phyloP scores from a whole-genome alignment of 2,113 vertebrate genomes.

The Opisthocomus hoazin region DNA sequence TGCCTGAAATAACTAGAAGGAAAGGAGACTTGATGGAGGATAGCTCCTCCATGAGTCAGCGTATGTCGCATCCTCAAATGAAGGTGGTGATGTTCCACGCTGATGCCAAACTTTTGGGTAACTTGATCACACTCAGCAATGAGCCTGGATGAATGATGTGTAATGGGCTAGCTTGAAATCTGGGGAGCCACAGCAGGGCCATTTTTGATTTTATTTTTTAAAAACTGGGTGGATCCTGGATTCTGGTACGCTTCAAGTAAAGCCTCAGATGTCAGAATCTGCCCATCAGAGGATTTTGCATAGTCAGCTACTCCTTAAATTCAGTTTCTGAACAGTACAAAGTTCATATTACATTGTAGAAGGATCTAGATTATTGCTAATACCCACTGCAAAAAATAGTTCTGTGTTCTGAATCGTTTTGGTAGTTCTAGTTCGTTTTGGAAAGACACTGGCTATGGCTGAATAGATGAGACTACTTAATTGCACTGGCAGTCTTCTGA shows the following conservation, averaged over 20 bases:
- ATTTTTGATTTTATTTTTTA: not conserved
- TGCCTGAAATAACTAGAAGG: not conserved
- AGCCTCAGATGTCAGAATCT: not conserved
- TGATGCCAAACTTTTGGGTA: not conserved
- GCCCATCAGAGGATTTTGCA: not conserved
- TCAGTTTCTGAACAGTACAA: not conserved
- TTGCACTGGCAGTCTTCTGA: not conserved
- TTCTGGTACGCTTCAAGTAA: not conserved
- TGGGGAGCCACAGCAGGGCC: not conserved
- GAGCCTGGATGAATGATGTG: not conserved
- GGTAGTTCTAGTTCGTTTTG: not conserved
- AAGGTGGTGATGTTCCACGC: rapidly evolving
- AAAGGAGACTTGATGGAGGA: not conserved
- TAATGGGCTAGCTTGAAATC: not conserved
- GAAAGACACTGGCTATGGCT: not conserved
- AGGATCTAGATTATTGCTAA: not conserved
- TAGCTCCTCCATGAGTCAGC: not conserved
- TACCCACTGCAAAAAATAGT: not conserved
- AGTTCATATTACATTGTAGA: not conserved
- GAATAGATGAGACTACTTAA: not conserved
- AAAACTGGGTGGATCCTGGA: not conserved
- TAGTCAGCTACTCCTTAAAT: not conserved
- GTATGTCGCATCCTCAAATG: rapidly evolving
- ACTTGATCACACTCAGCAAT: rapidly evolving
- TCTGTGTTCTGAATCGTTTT: not conserved